Evolutionary conservation across 2,113 vertebrate genomes (phyloP).

Genomic region (Eupsittula cactorum): DNA sequence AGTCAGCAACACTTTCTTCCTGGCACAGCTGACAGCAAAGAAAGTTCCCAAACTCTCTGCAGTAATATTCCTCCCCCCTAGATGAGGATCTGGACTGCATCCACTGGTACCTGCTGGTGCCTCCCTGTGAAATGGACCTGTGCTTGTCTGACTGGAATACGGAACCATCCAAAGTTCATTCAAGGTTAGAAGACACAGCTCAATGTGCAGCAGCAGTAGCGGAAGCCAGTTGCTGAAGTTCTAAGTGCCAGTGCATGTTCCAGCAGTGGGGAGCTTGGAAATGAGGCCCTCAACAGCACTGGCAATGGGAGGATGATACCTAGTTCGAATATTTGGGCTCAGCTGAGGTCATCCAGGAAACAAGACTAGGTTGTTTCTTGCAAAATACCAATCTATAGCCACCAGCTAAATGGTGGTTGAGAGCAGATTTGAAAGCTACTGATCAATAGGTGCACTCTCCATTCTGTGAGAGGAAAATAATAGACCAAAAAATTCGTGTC

Average conservation of each 20-base stretch:
- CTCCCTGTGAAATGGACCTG: neutral
- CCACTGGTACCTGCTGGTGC: neutral
- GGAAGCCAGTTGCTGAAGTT: neutral
- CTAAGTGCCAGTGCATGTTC: neutral
- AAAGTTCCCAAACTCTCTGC: slow-evolving; percentile 47
- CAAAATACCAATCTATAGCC: neutral
- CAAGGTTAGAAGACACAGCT: neutral
- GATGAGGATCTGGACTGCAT: neutral
- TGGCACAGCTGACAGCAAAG: slow-evolving; percentile 47
- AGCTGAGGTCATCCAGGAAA: neutral
- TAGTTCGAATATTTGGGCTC: neutral
- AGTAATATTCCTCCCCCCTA: neutral
- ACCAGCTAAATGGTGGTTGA: neutral
- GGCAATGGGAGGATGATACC: neutral
- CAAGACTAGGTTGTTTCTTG: neutral
- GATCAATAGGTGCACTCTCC: neutral
- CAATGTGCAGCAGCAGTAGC: neutral
- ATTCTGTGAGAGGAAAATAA: neutral
- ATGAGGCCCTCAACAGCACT: neutral
- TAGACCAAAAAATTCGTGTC: neutral
- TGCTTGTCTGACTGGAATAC: neutral
- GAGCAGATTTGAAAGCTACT: neutral
- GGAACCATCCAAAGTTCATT: neutral
- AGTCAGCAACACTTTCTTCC: slow-evolving; percentile 63
- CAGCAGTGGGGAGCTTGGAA: neutral